Evolutionary conservation across 2,113 vertebrate species (phyloP), one percentile per base, ranked within the genome.

Genomic region (Chinchilla lanigera): DNA sequence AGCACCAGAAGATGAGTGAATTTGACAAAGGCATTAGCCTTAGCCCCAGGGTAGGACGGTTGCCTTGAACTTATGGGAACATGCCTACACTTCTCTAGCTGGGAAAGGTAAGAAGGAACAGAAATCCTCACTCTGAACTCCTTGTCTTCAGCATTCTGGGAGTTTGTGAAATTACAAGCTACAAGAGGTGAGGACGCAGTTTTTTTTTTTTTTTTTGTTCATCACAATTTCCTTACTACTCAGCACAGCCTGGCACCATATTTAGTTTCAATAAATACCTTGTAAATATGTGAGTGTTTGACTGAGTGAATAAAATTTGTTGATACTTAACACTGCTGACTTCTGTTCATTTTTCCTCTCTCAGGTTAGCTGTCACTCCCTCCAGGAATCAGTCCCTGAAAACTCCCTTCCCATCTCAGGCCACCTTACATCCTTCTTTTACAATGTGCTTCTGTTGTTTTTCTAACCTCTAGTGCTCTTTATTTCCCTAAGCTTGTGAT

Each of bases 331-430:
- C 12, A 63, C 52, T 83, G 56, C 75, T 87, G 52, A 90, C 28
- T 84, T 86, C 30, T 71, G 35, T 83, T 93, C n/a, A 13, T 67
- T 20, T 84, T 88, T 96, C 38, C 60, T 69, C 19, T 93, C 77
- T 71, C 67, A 65, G 47, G 65, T 94, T 86, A 56, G n/a, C 47
- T 94, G 47, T 60, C 38, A 82, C 54, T 96, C 65, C 69, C 69
- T 91, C 52, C 5, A 69, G 82, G 80, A 86, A 20, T 56, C n/a
- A 44, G 33, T 60, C 44, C 22, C 22, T 71, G 19, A 73, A 67
- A 16, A 22, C 89, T 19, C 11, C 58, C 28, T 90, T 75, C 16
- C 33, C 16, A 38, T 81, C 35, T 54, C 4, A 81, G 85, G 44
- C 60, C 24, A 61, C 60, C 60, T 60, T 24, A 5, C 26, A 71